Evolutionary conservation across 2,797 vertebrate genomes (phyloP), one percentile per base, ranked within the genome.

Genomic region (Typhlichthys subterraneus): DNA sequence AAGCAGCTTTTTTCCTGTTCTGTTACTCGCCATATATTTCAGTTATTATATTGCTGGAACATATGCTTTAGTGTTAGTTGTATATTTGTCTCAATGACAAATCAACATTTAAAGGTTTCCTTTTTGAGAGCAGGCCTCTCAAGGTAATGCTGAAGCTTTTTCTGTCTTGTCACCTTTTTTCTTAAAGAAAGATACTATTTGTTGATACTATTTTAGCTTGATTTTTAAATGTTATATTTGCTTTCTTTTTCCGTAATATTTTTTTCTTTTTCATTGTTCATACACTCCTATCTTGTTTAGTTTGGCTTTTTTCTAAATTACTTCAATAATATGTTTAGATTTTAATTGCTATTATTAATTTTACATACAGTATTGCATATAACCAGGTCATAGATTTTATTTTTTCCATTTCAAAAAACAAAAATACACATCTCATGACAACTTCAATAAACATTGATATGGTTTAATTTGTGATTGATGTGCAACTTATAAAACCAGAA

Each of bases 81-180:
- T 23, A 5, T 23, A 17, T 19, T 23, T 69, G 45, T 64, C 0
- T 63, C 42, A 52, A 60, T 61, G 6, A 53, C 53, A 60, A 31
- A 29, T 29, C 23, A 29, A 38, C 38, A 14, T 55, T 17, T 38
- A 15, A 17, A 15, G 12, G 17, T 46, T 53, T 14, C 61, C 31
- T 65, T 69, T 13, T 23, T 61, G 87, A 85, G 89, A 93, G 91
- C 91, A 48, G 92, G 92, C 75, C 88, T 93, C 86, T 87, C 73
- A 13, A 31, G 9, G 60, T n/a, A 33, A 29, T 60, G 61, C 50
- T 69, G 56, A 38, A 58, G n/a, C 42, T 10, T 12, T n/a, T 13
- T 50, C 9, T 13, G 47, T 53, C 1, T 1, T 2, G 58, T 31
- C 12, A 19, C 7, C 51, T 9, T 50, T 57, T 52, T 60, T 63